Base-by-base conservation (phyloP, 2,113 vertebrate species). In the Nansenia antarctica region DNA sequence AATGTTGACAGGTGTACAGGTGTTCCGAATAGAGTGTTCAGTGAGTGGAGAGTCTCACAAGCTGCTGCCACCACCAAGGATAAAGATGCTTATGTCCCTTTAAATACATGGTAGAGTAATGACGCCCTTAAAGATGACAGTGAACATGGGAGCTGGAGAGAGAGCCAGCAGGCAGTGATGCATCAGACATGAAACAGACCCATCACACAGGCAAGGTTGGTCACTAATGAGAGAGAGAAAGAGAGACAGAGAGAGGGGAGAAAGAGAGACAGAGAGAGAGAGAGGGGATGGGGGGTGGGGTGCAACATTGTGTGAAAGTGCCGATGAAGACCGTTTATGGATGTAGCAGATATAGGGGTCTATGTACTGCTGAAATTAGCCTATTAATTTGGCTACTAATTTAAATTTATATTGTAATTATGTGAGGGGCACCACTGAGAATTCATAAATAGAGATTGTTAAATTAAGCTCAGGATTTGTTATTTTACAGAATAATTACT, bases 101-200 rank as follows among this genome's bases (percentile, higher is more conserved):
- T 52, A 59, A 75, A 68, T 54, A 62, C 57, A 74, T 29, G 29
- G 61, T 62, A 49, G 65, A 37, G 77, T 86, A 83, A 89, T 72
- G 69, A 86, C 82, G 80, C 73, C 69, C 78, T 83, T 59, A 73
- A 80, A 85, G 82, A 88, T 85, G 82, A 80, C 61, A 79, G 74
- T 26, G 59, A 78, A 77, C 70, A 74, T 1, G 52, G 65, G n/a
- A 70, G n/a, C 72, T 73, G 75, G n/a, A 64, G 78, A 79, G 82
- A 84, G 79, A 79, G 66, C 77, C 74, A 87, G 87, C 87, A 87
- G 62, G 62, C 74, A 62, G 55, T 69, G 29, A 55, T 70, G 45
- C 67, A 72, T 74, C 77, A 84, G 81, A 72, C 78, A 68, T 47
- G 70, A 76, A 62, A 69, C 67, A 70, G 70, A 68, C 74, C 80